phyloP scores from a whole-genome alignment of 2,888 invertebrate genomes.

The Tachystola acroxantha region DNA sequence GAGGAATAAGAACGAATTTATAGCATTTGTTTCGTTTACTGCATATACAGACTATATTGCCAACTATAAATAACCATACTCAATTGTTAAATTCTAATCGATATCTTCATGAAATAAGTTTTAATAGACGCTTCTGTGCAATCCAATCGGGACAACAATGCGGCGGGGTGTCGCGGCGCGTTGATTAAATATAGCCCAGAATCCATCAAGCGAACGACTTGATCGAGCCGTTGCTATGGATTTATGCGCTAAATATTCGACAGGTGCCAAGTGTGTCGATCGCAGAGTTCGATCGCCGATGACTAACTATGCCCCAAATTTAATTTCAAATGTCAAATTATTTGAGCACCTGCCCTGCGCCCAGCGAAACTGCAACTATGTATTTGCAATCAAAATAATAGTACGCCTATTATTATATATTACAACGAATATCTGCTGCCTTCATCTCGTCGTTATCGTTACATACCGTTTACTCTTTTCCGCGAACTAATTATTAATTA shows the following conservation, averaged over 20 bases:
- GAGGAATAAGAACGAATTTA: too few species aligned
- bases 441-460: too few species aligned
- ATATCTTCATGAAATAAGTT: conserved; percentile 46
- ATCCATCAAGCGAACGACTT: conserved; percentile 66
- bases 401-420: too few species aligned
- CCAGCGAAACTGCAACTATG: conserved; percentile 12
- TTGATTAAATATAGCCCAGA: conserved; percentile 76
- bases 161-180: conserved; percentile 61
- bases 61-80: neutral
- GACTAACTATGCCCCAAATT: conserved; percentile 77
- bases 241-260: conserved; percentile 78
- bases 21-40: too few species aligned
- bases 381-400: neutral
- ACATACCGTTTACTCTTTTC: too few species aligned
- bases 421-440: too few species aligned
- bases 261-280: conserved; percentile 79
- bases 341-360: conserved; percentile 62
- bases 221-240: conserved; percentile 72
- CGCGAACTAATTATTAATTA: too few species aligned
- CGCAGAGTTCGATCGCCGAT: conserved; percentile 70
- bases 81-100: neutral
- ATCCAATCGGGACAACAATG: conserved; percentile 68
- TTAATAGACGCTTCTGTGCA: conserved; percentile 50
- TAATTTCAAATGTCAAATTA: conserved; percentile 77
- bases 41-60: neutral